Evolutionary conservation across 2,888 invertebrate species (phyloP).

Genomic region (Cantharis rufa): DNA sequence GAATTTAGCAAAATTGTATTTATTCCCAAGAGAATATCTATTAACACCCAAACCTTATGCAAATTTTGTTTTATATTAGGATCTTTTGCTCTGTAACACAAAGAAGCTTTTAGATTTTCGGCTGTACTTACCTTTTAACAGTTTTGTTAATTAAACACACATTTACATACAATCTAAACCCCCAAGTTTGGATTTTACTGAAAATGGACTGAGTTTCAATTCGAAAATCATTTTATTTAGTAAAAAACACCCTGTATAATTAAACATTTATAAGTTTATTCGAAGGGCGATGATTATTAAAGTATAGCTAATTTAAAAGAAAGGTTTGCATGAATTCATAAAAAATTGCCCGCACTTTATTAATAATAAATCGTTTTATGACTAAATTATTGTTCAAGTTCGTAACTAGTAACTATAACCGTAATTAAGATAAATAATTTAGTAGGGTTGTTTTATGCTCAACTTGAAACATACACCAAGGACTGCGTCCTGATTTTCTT

Average conservation of each 20-base stretch:
- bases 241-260: background rate
- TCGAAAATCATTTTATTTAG: background rate
- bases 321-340: background rate
- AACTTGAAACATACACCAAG: background rate
- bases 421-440: background rate
- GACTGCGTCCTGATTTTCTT: background rate
- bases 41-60: conserved; percentile 23
- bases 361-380: background rate
- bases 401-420: background rate
- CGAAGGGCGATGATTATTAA: background rate
- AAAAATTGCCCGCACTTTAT: background rate
- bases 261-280: background rate
- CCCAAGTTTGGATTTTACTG: background rate
- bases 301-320: background rate
- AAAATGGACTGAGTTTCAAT: background rate
- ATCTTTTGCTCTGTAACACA: background rate
- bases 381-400: background rate
- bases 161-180: background rate
- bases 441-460: background rate
- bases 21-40: conserved; percentile 18
- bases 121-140: background rate
- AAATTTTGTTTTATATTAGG: conserved; percentile 5
- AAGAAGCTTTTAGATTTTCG: background rate
- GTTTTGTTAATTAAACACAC: background rate
- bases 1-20: background rate